Conservation (phyloP, 2,888 invertebrate genomes). For the Perithous albicinctus region DNA sequence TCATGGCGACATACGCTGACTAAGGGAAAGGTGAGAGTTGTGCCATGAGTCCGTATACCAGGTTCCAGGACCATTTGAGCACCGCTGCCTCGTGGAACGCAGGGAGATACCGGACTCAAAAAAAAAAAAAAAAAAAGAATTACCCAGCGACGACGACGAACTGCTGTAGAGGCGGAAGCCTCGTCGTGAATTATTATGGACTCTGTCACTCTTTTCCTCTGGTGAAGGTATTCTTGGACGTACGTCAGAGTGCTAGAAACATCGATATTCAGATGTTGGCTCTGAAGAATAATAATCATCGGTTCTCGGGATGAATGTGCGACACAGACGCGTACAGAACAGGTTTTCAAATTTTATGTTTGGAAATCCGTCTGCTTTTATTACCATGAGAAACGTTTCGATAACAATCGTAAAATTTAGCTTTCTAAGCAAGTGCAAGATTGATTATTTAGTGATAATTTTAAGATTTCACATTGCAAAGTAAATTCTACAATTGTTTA, state of each 20-base stretch:
- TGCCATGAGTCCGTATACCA: constrained; percentile 17
- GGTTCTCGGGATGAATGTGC: constrained; percentile 14
- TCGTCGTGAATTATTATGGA: constrained; percentile 59
- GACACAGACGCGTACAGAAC: neutral
- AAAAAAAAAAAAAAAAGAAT: constrained; percentile 27
- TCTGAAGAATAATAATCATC: constrained; percentile 12
- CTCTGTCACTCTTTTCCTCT: constrained; percentile 16
- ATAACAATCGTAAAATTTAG: neutral
- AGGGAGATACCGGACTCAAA: constrained; percentile 48
- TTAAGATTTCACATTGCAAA: too few relatives aligned
- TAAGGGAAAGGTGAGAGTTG: constrained; percentile 62
- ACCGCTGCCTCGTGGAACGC: constrained; percentile 60
- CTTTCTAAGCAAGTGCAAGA: neutral
- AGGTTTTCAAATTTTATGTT: neutral
- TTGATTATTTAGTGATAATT: too few relatives aligned
- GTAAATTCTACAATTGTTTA: too few relatives aligned
- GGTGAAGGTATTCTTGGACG: neutral
- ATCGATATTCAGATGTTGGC: constrained; percentile 19
- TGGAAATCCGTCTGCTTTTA: neutral
- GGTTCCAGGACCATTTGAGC: constrained; percentile 50
- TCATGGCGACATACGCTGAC: constrained; percentile 3
- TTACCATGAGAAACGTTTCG: neutral
- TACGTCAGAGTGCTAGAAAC: neutral
- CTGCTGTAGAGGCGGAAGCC: constrained; percentile 31
- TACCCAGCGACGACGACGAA: constrained; percentile 33